Evolutionary conservation across 2,888 invertebrate genomes (phyloP).

Genomic region (Cataglyphis albicans): DNA sequence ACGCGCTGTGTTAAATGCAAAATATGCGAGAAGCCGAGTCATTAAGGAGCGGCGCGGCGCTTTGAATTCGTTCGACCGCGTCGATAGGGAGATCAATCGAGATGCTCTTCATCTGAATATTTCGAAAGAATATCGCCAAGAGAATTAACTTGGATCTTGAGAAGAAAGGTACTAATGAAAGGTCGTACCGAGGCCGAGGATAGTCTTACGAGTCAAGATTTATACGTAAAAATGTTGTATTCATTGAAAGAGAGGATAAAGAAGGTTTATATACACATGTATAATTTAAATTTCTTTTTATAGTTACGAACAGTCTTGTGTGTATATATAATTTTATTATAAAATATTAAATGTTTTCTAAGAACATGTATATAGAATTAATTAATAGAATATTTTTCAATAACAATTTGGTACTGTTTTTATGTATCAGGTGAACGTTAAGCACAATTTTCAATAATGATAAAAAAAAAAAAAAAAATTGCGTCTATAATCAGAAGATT

Average conservation of each 20-base stretch:
- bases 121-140: slow-evolving; percentile 33
- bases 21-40: slow-evolving; percentile 56
- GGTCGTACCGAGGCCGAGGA: neutral
- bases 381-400: neutral
- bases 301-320: neutral
- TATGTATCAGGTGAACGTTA: neutral
- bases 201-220: slow-evolving; percentile 11
- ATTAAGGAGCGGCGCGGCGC: slow-evolving; percentile 55
- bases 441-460: neutral
- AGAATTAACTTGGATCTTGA: slow-evolving; percentile 37
- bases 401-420: neutral
- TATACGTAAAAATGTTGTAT: slow-evolving; percentile 11
- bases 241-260: neutral
- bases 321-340: neutral
- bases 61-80: slow-evolving; percentile 42
- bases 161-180: slow-evolving; percentile 15
- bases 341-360: neutral
- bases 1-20: slow-evolving; percentile 50
- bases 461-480: neutral
- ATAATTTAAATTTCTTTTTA: neutral
- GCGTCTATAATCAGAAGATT: neutral
- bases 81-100: slow-evolving; percentile 54
- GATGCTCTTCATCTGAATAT: slow-evolving; percentile 64
- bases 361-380: too few species aligned
- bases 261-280: neutral